These are phyloP conservation scores for Andrena haemorrhoa DNA, from an alignment of 2,888 invertebrate species.

Conservation along the genomic window DNA sequence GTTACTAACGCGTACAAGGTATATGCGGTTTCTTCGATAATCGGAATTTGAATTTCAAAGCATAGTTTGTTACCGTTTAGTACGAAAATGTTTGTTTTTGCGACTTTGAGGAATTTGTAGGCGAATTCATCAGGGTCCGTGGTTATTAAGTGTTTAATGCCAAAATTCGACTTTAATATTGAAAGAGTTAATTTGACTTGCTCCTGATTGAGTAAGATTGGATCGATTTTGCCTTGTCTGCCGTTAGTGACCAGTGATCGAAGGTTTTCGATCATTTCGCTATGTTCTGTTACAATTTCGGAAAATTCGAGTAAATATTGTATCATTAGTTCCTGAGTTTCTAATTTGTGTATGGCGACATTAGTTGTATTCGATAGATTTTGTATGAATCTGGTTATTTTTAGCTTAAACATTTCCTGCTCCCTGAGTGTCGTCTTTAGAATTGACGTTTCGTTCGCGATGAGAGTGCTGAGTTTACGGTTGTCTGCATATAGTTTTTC, in stretches of 20 bases:
- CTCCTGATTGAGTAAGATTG: not conserved
- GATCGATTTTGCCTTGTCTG: not conserved
- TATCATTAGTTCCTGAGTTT: not conserved
- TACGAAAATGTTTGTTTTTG: not conserved
- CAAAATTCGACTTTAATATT: not conserved
- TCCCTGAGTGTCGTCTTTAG: not conserved
- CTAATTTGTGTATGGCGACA: not conserved
- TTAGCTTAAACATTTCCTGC: not conserved
- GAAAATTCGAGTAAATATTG: not conserved
- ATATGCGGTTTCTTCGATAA: not conserved
- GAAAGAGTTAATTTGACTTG: not conserved
- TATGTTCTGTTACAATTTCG: not conserved
- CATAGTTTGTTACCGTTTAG: not conserved
- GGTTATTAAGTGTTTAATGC: not conserved
- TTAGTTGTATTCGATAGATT: not conserved
- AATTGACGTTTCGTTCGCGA: not conserved
- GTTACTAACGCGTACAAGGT: not conserved
- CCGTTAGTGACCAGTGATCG: not conserved
- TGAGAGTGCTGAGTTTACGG: not conserved
- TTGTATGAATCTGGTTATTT: not conserved
- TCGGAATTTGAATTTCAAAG: not conserved
- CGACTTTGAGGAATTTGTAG: not conserved
- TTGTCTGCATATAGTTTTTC: not conserved
- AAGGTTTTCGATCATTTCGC: constrained; percentile 1
- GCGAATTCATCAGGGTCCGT: not conserved